Percentiles rank a stretch among this genome's conserved stretches.
Conservation (phyloP, 2,888 invertebrate species). For the Amblyjoppa fuscipennis region DNA sequence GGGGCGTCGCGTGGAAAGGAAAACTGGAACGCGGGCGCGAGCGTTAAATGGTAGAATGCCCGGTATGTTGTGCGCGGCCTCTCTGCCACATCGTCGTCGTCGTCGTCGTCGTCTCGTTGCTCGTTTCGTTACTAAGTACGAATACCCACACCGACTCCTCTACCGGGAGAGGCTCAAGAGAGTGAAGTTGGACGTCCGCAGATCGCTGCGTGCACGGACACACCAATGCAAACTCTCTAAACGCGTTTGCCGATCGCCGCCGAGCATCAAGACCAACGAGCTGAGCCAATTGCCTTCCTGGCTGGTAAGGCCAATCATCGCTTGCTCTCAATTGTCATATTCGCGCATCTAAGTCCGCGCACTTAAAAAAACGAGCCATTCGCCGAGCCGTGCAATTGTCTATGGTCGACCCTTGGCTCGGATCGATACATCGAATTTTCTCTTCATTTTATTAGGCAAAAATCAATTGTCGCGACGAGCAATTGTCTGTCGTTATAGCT, state of each 20-base stretch:
- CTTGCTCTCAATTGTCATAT: constrained; percentile 65
- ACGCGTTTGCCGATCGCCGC: constrained; percentile 8
- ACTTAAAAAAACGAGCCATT: neutral
- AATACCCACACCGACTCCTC: constrained; percentile 32
- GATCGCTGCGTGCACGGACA: neutral
- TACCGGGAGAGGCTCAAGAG: constrained; percentile 15
- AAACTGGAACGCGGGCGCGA: constrained; percentile 65
- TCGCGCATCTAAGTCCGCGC: neutral
- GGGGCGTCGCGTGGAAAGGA: constrained; percentile 62
- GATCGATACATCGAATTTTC: neutral
- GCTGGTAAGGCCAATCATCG: constrained; percentile 50
- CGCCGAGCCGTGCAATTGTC: neutral
- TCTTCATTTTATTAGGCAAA: neutral
- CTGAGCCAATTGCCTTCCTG: constrained; percentile 57
- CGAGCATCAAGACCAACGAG: constrained; percentile 23
- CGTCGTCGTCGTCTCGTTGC: constrained; percentile 6
- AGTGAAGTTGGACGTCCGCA: constrained; percentile 21
- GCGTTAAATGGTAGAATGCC: constrained; percentile 63
- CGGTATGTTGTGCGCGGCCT: constrained; percentile 51
- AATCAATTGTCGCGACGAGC: too few relatives aligned
- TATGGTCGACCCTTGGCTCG: neutral
- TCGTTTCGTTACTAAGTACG: constrained; percentile 56
- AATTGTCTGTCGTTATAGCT: too few relatives aligned
- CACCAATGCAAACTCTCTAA: constrained; percentile 21
- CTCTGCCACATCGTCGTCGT: constrained; percentile 53